These are phyloP conservation scores for Drosophila kambysellisi DNA, from an alignment of 2,888 invertebrate species.

Conservation along the genomic window DNA sequence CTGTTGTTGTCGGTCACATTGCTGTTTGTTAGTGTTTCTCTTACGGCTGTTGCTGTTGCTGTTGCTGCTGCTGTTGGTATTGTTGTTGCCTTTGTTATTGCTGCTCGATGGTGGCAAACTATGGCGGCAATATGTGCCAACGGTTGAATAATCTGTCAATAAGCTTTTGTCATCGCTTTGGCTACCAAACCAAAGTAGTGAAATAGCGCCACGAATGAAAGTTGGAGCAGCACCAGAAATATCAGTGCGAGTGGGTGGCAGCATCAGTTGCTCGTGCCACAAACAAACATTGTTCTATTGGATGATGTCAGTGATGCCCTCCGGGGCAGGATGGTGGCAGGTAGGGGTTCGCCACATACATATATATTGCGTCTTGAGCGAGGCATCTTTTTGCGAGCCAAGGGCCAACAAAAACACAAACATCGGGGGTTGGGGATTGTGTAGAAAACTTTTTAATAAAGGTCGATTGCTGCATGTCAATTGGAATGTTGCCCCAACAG, in stretches of 20 bases:
- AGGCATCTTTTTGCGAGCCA: conserved; percentile 62
- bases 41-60: conserved; percentile 16
- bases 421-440: conserved; percentile 9
- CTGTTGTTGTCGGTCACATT: conserved; percentile 27
- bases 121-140: conserved; percentile 81
- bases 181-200: conserved; percentile 38
- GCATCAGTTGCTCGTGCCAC: conserved; percentile 52
- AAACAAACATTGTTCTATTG: conserved; percentile 81
- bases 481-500: conserved; percentile 55
- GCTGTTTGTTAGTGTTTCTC: conserved; percentile 4
- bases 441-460: conserved; percentile 79
- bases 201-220: conserved; percentile 9
- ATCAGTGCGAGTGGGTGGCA: conserved; percentile 4
- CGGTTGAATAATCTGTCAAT: conserved; percentile 82
- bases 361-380: conserved; percentile 79
- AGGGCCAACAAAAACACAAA: conserved; percentile 41
- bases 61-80: conserved; percentile 21
- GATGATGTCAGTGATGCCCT: conserved; percentile 55
- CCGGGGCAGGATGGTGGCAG: conserved; percentile 32
- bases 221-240: background rate
- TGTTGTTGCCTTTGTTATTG: conserved; percentile 39
- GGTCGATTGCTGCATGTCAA: conserved; percentile 82
- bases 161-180: conserved; percentile 79
- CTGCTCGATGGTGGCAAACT: conserved; percentile 69
- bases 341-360: conserved; percentile 54